Base-by-base conservation (phyloP, 2,797 vertebrate species). In the Zonotrichia albicollis region DNA sequence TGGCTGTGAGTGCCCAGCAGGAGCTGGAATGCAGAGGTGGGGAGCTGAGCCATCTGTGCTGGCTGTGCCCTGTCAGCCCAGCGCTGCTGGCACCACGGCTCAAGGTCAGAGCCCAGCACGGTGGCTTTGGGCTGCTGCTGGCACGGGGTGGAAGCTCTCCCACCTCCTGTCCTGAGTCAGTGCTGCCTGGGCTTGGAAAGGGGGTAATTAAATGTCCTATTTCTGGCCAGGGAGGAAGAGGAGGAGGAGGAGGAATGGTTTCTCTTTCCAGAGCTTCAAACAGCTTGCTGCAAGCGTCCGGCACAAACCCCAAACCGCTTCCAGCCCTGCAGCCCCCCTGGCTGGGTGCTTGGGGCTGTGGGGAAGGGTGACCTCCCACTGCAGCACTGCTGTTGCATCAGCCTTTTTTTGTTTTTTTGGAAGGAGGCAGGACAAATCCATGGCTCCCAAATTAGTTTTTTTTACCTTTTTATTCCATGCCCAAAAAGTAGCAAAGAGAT, bases 141-240 rank as follows among this genome's bases (percentile, higher is more conserved):
- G 36, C 5, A 0, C 3, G 1, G 58, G 86, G 45, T 19, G 43
- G 76, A 14, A 76, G 80, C 5, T 2, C 57, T 91, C 60, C 86
- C 68, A 27, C 50, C 83, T 60, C 58, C 83, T 14, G 64, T 60
- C 90, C 64, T 75, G 90, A 93, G 42, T 94, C 94, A 91, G 26
- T 26, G 54, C 18, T 61, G 85, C 4, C 72, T 79, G 79, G 81
- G 82, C 19, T 79, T 76, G 90, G 80, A 25, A 88, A 92, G 73
- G 89, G 80, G 80, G 73, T 90, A 55, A 92, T 95, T 95, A 88
- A 92, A 32, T 71, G 86, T 57, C 94, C 94, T 93, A 91, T 93
- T 96, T 94, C 51, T 90, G 80, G 66, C 22, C 61, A 62, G 51
- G 68, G 92, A 93, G 83, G 92, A 93, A 75, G 94, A 89, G 72